Conservation (phyloP, 2,888 invertebrate genomes). For the Operophtera brumata region DNA sequence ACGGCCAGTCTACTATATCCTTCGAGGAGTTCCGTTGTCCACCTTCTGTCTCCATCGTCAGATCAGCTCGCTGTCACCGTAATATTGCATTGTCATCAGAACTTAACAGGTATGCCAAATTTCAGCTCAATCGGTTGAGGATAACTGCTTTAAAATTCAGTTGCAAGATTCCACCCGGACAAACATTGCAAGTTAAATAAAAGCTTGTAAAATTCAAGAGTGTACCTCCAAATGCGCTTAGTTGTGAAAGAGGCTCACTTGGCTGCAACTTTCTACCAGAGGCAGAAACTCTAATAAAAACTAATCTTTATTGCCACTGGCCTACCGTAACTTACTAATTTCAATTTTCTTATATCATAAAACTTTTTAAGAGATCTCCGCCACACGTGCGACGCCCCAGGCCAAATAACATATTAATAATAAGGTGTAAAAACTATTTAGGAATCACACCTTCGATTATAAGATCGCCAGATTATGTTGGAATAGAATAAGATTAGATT, state of each 20-base stretch:
- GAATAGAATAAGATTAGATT: constrained; percentile 15
- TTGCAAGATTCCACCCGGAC: too few species aligned
- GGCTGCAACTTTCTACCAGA: constrained; percentile 16
- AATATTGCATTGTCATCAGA: too few species aligned
- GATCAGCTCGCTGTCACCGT: too few species aligned
- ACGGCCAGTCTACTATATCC: too few species aligned
- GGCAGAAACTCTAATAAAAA: constrained; percentile 29
- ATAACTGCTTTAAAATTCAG: too few species aligned
- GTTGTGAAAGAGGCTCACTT: constrained; percentile 1
- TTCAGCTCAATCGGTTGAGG: too few species aligned
- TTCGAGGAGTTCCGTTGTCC: too few species aligned
- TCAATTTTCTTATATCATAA: constrained; percentile 36
- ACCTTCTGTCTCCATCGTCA: too few species aligned
- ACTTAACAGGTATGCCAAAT: too few species aligned
- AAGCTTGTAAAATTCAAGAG: too few species aligned
- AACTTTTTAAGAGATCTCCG: constrained; percentile 25
- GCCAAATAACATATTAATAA: constrained; percentile 31
- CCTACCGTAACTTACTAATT: constrained; percentile 36
- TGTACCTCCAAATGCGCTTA: not conserved
- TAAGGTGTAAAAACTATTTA: constrained; percentile 30
- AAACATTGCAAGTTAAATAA: too few species aligned
- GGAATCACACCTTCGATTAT: constrained; percentile 28
- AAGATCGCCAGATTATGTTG: constrained; percentile 7
- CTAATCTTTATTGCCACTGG: constrained; percentile 31
- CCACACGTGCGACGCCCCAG: constrained; percentile 31